These are phyloP conservation scores for Holacanthella duospinosa DNA, from an alignment of 2,888 invertebrate genomes.

Conservation along the genomic window DNA sequence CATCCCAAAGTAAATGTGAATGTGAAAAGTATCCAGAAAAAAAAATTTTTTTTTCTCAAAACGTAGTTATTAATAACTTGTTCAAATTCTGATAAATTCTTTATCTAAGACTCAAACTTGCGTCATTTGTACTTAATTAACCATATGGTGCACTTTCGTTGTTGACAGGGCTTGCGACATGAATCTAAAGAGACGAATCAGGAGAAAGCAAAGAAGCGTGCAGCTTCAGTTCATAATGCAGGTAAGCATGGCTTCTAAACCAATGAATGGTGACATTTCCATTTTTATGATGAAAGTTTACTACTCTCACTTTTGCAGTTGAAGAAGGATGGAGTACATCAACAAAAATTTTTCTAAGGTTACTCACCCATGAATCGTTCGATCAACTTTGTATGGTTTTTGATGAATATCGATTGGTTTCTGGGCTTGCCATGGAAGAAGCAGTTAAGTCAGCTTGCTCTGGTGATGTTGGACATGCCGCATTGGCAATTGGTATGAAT, in stretches of 20 bases:
- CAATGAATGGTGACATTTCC: not conserved
- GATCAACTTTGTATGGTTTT: constrained; percentile 58
- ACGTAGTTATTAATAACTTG: not conserved
- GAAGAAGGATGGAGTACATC: constrained; percentile 53
- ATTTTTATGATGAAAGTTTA: not conserved
- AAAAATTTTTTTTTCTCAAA: too few species aligned
- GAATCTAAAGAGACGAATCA: constrained; percentile 53
- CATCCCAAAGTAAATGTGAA: too few species aligned
- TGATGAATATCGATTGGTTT: constrained; percentile 60
- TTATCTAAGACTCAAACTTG: too few species aligned
- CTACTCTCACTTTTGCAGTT: not conserved
- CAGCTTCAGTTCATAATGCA: constrained; percentile 57
- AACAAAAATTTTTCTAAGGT: constrained; percentile 59
- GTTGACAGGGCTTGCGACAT: constrained; percentile 44
- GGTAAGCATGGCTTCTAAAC: too few species aligned
- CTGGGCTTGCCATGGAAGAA: constrained; percentile 62
- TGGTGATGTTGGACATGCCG: constrained; percentile 57
- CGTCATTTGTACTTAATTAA: not conserved
- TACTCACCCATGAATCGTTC: constrained; percentile 63
- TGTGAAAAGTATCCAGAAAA: too few species aligned
- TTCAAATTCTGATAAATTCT: too few species aligned
- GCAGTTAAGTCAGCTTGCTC: constrained; percentile 51
- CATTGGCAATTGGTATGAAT: constrained; percentile 53
- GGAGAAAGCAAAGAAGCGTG: constrained; percentile 57
- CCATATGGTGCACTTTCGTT: not conserved